Conservation (phyloP, 2,113 vertebrate species). For the Perognathus longimembris region DNA sequence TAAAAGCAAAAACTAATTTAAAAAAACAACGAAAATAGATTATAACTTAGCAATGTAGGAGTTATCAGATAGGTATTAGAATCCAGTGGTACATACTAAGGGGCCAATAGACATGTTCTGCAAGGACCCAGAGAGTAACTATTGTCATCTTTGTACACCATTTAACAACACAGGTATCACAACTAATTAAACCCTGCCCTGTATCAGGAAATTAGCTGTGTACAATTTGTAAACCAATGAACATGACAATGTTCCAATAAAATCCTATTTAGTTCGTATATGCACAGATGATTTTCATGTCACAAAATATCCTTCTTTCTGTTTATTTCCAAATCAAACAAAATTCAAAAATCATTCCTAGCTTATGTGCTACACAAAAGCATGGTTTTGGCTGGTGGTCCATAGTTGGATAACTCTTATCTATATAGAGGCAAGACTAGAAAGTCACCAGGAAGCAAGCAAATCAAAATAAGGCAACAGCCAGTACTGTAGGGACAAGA, state of each 20-base stretch:
- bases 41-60: not conserved
- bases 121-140: not conserved
- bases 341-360: not conserved
- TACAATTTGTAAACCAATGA: not conserved
- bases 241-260: not conserved
- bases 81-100: not conserved
- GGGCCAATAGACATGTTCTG: not conserved
- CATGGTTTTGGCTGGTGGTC: not conserved
- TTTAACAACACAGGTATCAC: not conserved
- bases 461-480: not conserved
- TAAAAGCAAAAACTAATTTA: not conserved
- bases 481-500: not conserved
- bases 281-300: not conserved
- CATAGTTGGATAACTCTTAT: not conserved
- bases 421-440: not conserved
- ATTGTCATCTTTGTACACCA: not conserved
- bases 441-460: not conserved
- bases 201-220: not conserved
- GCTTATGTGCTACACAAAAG: not conserved
- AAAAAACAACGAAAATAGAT: not conserved
- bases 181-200: too few species aligned
- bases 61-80: not conserved
- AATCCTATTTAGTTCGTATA: not conserved
- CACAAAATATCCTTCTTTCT: not conserved
- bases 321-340: not conserved